Percentiles rank a stretch among this genome's conserved stretches.
These are phyloP conservation scores for Pimpla rufipes DNA, from an alignment of 2,888 invertebrate species.

Conservation along the genomic window DNA sequence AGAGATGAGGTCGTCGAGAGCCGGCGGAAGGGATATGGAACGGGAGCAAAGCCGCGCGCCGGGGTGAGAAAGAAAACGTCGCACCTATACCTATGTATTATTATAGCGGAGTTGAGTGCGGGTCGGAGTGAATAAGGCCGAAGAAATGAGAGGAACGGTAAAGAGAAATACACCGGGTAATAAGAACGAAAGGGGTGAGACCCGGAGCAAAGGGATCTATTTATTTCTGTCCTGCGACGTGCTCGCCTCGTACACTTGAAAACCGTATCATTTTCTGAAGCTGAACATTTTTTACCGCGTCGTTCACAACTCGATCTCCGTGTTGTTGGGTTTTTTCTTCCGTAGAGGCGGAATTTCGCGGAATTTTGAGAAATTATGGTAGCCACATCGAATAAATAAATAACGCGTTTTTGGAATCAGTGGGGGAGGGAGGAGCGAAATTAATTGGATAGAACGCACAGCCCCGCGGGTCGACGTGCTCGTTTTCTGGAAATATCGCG, in stretches of 20 bases:
- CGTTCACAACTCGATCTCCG: too few relatives aligned
- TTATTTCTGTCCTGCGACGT: slow-evolving; percentile 1
- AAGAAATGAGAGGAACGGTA: slow-evolving; percentile 13
- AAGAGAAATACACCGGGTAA: slow-evolving; percentile 23
- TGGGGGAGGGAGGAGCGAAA: background rate
- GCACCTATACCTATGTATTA: slow-evolving; percentile 42
- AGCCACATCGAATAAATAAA: background rate
- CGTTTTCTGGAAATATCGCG: slow-evolving; percentile 38
- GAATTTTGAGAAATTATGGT: too few relatives aligned
- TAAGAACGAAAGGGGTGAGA: slow-evolving; percentile 8
- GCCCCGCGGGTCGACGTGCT: slow-evolving; percentile 9
- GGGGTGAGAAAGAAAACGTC: slow-evolving; percentile 46
- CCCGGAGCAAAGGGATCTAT: background rate
- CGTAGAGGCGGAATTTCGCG: too few relatives aligned
- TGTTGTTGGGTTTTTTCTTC: too few relatives aligned
- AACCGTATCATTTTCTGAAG: background rate
- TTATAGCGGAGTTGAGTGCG: slow-evolving; percentile 46
- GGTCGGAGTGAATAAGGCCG: slow-evolving; percentile 17
- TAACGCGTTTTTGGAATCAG: background rate
- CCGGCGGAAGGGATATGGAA: slow-evolving; percentile 20
- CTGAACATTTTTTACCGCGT: background rate
- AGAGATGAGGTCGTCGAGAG: slow-evolving; percentile 44
- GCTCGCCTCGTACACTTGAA: background rate
- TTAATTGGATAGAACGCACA: slow-evolving; percentile 33
- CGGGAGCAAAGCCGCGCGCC: slow-evolving; percentile 5